Evolutionary conservation across 2,888 invertebrate genomes (phyloP).

Genomic region (Tryphoninae sp.): DNA sequence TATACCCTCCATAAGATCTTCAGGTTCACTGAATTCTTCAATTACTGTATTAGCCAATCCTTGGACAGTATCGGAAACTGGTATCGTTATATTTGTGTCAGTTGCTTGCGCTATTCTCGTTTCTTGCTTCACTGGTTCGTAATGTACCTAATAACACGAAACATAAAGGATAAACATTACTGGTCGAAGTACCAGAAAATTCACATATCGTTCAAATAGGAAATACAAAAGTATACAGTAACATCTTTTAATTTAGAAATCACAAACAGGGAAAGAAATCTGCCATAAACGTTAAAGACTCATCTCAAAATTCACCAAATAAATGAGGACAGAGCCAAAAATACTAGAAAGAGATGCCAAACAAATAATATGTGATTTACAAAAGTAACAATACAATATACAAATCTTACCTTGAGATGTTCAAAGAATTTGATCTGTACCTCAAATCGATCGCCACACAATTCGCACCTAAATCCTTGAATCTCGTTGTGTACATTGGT

Average conservation of each 20-base stretch:
- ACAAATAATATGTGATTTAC: slow-evolving; percentile 73
- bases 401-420: slow-evolving; percentile 87
- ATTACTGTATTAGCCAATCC: slow-evolving; percentile 83
- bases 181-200: background rate
- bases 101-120: slow-evolving; percentile 77
- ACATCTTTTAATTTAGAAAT: background rate
- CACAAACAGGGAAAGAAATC: background rate
- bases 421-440: slow-evolving; percentile 93
- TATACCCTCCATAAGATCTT: slow-evolving; percentile 93
- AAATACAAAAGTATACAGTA: slow-evolving; percentile 16
- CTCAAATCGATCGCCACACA: slow-evolving; percentile 89
- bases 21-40: slow-evolving; percentile 92
- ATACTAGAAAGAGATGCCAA: slow-evolving; percentile 69
- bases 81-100: slow-evolving; percentile 77
- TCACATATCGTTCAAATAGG: background rate
- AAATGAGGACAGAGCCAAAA: slow-evolving; percentile 1
- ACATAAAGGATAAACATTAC: background rate
- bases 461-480: slow-evolving; percentile 87
- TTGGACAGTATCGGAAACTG: slow-evolving; percentile 72
- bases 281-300: background rate
- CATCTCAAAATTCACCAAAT: background rate
- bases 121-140: slow-evolving; percentile 79
- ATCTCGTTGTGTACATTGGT: slow-evolving; percentile 72
- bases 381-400: slow-evolving; percentile 25
- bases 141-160: slow-evolving; percentile 73